Evolutionary conservation across 2,797 vertebrate species (phyloP).

Genomic region (Rhinella marina): DNA sequence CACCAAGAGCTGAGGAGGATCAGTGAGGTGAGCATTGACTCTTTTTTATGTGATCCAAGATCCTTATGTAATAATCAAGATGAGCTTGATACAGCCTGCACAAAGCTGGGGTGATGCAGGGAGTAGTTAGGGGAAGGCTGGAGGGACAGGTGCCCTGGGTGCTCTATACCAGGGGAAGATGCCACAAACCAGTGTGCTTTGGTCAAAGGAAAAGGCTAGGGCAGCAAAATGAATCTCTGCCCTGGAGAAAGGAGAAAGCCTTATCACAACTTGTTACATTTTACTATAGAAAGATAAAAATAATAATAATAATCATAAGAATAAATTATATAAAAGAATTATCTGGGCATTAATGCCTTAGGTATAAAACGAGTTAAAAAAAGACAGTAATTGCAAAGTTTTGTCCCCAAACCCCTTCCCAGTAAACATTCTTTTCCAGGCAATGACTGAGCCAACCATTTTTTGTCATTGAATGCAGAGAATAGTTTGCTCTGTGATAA

Average conservation of each 20-base stretch:
- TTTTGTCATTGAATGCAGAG: slow-evolving; percentile 76
- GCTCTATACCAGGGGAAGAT: not conserved
- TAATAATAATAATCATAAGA: not conserved
- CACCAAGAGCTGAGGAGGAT: too few species aligned
- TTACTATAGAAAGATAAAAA: not conserved
- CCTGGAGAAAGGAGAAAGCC: not conserved
- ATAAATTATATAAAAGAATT: not conserved
- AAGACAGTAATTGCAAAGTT: slow-evolving; percentile 46
- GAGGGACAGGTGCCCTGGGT: not conserved
- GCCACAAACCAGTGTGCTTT: not conserved
- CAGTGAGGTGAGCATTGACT: too few species aligned
- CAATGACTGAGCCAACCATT: slow-evolving; percentile 72
- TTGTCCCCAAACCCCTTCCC: slow-evolving; percentile 67
- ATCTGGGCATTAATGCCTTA: not conserved
- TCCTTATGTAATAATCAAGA: too few species aligned
- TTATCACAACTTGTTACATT: not conserved
- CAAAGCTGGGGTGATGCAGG: not conserved
- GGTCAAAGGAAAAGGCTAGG: not conserved
- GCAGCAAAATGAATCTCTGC: not conserved
- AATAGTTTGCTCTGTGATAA: slow-evolving; percentile 76
- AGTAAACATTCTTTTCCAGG: slow-evolving; percentile 71
- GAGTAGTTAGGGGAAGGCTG: not conserved
- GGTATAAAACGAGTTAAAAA: slow-evolving; percentile 65
- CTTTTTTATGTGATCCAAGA: too few species aligned
- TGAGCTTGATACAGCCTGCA: not conserved